Conservation (phyloP, 2,113 vertebrate species). For the Nestor notabilis region DNA sequence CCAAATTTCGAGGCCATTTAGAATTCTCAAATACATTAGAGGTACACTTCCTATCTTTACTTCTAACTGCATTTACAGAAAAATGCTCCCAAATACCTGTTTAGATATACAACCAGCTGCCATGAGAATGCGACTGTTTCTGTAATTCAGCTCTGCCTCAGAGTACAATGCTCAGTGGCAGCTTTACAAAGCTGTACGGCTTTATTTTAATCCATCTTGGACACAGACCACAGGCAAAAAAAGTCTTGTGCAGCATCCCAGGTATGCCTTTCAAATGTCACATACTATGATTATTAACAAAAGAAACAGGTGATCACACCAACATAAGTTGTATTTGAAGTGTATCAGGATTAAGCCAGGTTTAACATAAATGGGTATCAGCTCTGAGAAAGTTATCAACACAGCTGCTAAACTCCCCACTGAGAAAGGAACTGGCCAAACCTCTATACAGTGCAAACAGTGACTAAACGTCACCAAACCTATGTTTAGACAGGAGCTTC, state of each 20-base stretch:
- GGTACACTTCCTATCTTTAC: rapidly evolving
- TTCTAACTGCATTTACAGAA: rapidly evolving
- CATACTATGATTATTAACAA: neutral
- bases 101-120: neutral
- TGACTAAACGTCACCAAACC: neutral
- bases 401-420: neutral
- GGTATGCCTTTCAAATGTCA: neutral
- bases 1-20: rapidly evolving
- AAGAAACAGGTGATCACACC: neutral
- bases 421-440: neutral
- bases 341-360: neutral
- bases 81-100: rapidly evolving
- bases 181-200: neutral
- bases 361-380: neutral
- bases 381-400: neutral
- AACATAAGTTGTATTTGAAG: neutral
- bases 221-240: neutral
- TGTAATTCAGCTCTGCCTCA: neutral
- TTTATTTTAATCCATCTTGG: neutral
- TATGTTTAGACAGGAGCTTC: neutral
- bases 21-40: rapidly evolving
- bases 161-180: neutral
- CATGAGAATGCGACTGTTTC: neutral
- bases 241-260: too few species aligned
- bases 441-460: neutral